phyloP scores from a whole-genome alignment of 2,113 vertebrate species.

The Chlamydotis undulata region DNA sequence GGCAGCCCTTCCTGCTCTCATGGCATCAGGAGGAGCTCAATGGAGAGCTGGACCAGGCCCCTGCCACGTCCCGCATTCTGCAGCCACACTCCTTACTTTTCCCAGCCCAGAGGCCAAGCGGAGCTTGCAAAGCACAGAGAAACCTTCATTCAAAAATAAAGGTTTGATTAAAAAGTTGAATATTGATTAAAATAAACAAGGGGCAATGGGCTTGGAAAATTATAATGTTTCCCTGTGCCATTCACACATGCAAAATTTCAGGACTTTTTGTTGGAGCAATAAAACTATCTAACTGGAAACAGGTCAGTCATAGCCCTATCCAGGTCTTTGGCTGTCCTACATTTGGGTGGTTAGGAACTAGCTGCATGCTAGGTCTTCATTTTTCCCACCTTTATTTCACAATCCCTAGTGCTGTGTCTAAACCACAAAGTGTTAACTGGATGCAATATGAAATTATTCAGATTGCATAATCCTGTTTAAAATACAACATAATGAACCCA shows the following conservation, averaged over 20 bases:
- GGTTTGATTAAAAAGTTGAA: background rate
- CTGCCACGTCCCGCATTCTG: accelerated
- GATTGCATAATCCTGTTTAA: background rate
- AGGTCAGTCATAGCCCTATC: background rate
- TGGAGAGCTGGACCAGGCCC: background rate
- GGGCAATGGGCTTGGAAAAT: background rate
- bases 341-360: background rate
- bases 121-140: background rate
- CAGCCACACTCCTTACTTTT: background rate
- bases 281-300: background rate
- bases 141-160: background rate
- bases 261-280: background rate
- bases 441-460: background rate
- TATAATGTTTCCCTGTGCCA: background rate
- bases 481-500: background rate
- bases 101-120: background rate
- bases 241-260: background rate
- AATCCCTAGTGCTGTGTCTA: background rate
- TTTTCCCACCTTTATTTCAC: background rate
- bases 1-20: background rate
- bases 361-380: background rate
- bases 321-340: background rate
- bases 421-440: background rate
- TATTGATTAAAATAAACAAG: background rate
- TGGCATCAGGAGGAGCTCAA: accelerated